These are phyloP conservation scores for Polydrusus tereticollis DNA, from an alignment of 2,888 invertebrate genomes.

Conservation along the genomic window DNA sequence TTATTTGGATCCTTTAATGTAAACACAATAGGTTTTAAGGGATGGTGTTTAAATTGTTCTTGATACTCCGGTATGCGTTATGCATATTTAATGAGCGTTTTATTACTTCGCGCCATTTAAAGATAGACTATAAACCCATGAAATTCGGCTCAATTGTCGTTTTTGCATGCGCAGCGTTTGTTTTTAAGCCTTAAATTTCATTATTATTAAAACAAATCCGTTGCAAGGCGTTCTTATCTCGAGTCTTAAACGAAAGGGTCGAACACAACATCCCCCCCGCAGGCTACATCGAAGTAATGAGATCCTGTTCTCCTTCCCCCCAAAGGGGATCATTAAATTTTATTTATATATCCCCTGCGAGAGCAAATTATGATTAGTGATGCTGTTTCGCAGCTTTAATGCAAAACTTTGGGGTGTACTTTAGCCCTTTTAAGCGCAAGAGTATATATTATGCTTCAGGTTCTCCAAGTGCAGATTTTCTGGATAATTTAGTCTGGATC, in stretches of 20 bases:
- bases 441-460: not conserved
- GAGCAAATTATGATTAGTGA: slow-evolving; percentile 61
- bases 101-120: too few species aligned
- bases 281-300: slow-evolving; percentile 35
- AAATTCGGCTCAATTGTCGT: too few species aligned
- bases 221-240: slow-evolving; percentile 3
- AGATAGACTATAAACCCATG: too few species aligned
- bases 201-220: slow-evolving; percentile 7
- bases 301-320: slow-evolving; percentile 31
- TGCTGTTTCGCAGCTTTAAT: slow-evolving; percentile 37
- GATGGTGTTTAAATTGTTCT: too few species aligned
- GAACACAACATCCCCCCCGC: slow-evolving; percentile 27
- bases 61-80: too few species aligned
- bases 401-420: slow-evolving; percentile 15
- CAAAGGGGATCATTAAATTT: slow-evolving; percentile 46
- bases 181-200: not conserved
- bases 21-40: too few species aligned
- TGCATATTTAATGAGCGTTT: too few species aligned
- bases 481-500: slow-evolving; percentile 8
- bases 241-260: slow-evolving; percentile 27
- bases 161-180: not conserved
- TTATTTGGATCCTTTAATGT: too few species aligned
- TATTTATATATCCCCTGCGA: slow-evolving; percentile 63
- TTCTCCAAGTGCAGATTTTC: not conserved
- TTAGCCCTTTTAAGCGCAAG: slow-evolving; percentile 3